Evolutionary conservation across 2,888 invertebrate species (phyloP), one percentile per base, ranked within the genome.

Genomic region (Cephus pygmeus): DNA sequence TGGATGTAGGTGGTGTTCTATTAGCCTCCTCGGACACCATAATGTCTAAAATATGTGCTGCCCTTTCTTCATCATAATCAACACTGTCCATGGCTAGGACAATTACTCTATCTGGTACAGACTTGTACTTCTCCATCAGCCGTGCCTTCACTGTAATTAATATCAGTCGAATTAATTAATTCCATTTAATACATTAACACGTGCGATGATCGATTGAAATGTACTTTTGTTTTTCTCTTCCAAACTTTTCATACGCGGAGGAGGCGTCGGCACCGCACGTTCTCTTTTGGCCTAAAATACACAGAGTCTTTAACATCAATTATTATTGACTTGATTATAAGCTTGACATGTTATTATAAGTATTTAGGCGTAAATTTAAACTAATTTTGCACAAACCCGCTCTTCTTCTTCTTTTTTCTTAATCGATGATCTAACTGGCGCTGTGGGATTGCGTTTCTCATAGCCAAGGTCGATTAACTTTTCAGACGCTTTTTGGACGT

Each of bases 31-130:
- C 96, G 81, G 94, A 93, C 12, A 94, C 92, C 90, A 95, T 96
- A 40, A 95, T 95, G 84, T 94, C 93, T 76, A 98, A 92, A 83
- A 98, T 96, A 90, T 96, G 96, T 83, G 94, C 95, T 0, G 97
- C 97, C 77, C 96, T 93, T 77, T 95, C 95, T 89, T 97, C 97
- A 83, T 97, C 95, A 91, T 95, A 98, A 87, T 96, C 95, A 0
- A 97, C 97, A 87, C 97, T 97, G 87, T 98, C 98, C 81, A 98
- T 92, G 0, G 98, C 98, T 90, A 98, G 95, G 1, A 94, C 92
- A 76, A 98, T 94, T 15, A 98, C 95, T 81, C 96, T 94, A 84
- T 97, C 97, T 0, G 97, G 95, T 40, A 97, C 94, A 74, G 94
- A 94, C 76, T 94, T 94, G 90, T 96, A 97, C 87, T 95, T 95